A percentile compares a stretch with the other conserved stretches of the same genome.
Evolutionary conservation across 2,797 vertebrate genomes (phyloP).

Genomic region (Tadarida brasiliensis): DNA sequence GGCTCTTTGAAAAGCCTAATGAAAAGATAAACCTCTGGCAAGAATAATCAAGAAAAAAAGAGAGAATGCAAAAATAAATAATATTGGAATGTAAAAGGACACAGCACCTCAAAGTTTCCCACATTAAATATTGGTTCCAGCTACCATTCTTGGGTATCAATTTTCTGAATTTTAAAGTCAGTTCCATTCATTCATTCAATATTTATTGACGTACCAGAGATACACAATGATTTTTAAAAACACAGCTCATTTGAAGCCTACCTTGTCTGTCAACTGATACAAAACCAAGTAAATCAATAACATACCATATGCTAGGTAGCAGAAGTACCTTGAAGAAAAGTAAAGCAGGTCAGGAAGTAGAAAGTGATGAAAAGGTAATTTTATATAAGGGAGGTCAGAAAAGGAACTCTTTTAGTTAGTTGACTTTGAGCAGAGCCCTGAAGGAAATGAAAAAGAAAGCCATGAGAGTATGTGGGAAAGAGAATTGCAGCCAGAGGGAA

Average conservation of each 20-base stretch:
- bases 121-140: not conserved
- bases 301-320: not conserved
- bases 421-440: slow-evolving; percentile 44
- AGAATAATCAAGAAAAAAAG: slow-evolving; percentile 56
- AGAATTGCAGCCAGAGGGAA: not conserved
- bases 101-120: not conserved
- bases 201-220: not conserved
- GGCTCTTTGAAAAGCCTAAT: slow-evolving; percentile 66
- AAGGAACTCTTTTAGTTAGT: slow-evolving; percentile 4
- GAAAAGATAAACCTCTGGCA: slow-evolving; percentile 72
- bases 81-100: slow-evolving; percentile 51
- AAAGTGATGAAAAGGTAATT: slow-evolving; percentile 38
- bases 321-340: not conserved
- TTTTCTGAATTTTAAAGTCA: slow-evolving; percentile 58
- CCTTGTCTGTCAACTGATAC: not conserved
- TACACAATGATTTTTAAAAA: not conserved
- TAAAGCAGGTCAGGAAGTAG: not conserved
- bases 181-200: slow-evolving; percentile 46
- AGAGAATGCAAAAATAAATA: slow-evolving; percentile 49
- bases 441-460: slow-evolving; percentile 29
- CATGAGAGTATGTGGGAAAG: not conserved
- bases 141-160: not conserved
- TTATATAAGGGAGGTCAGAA: slow-evolving; percentile 45
- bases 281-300: slow-evolving; percentile 58
- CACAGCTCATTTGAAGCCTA: not conserved